phyloP scores from a whole-genome alignment of 2,888 invertebrate species.

The Reticulitermes lucifugus region DNA sequence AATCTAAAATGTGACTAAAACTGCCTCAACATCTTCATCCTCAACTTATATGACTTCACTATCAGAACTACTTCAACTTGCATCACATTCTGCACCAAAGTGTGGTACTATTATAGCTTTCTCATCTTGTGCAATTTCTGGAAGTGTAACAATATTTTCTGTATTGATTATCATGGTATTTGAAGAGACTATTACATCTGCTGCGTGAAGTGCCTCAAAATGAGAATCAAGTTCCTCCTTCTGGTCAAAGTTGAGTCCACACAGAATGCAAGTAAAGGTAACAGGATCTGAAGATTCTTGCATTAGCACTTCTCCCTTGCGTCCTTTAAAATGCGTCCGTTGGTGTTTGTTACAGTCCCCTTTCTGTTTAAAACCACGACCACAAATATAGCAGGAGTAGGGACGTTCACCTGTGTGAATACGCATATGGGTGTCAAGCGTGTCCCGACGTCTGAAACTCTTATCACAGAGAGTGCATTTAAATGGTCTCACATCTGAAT shows the following conservation, averaged over 20 bases:
- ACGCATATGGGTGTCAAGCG: slow-evolving; percentile 48
- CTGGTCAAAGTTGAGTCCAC: neutral
- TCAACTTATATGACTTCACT: too few species aligned
- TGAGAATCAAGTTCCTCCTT: neutral
- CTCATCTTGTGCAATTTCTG: neutral
- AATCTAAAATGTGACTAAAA: too few species aligned
- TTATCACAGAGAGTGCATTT: slow-evolving; percentile 49
- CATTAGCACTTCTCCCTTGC: neutral
- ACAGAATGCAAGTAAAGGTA: neutral
- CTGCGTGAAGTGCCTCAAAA: neutral
- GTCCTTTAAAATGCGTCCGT: slow-evolving; percentile 53
- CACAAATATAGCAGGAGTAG: slow-evolving; percentile 50
- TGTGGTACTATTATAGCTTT: neutral
- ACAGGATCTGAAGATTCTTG: neutral
- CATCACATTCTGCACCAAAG: neutral
- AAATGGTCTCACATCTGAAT: slow-evolving; percentile 50
- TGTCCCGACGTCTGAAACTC: slow-evolving; percentile 50
- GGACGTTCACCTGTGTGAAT: slow-evolving; percentile 52
- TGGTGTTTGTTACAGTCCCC: slow-evolving; percentile 53
- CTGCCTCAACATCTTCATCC: too few species aligned
- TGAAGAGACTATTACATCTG: neutral
- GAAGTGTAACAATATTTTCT: neutral
- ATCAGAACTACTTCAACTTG: too few species aligned
- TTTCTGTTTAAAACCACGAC: slow-evolving; percentile 49
- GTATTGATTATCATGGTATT: neutral